Evolutionary conservation across 2,113 vertebrate genomes (phyloP), one percentile per base, ranked within the genome.

Genomic region (Sebastes schlegelii): DNA sequence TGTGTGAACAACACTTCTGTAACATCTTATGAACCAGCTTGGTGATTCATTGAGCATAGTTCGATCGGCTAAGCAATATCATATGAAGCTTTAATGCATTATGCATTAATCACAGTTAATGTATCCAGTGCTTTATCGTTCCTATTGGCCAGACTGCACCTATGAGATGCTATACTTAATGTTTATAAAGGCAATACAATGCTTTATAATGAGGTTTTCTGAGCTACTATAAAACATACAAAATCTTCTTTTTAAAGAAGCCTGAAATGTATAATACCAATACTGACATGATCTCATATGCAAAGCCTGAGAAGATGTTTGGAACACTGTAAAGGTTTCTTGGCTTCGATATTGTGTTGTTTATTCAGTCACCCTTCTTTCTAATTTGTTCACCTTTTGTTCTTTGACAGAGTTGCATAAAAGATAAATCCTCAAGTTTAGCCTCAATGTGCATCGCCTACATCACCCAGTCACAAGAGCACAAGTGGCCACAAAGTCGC

Each of bases 71-170:
- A 46, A 71, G 64, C 65, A 63, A 42, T 5, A 23, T 6, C 45
- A 62, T 9, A 69, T 17, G 54, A 74, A 19, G 51, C 26, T 63
- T 67, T 62, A 75, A 89, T 71, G 60, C 73, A 74, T 45, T 43
- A 79, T 16, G 17, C 67, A 77, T 84, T 77, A 26, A 77, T 90
- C 81, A 86, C 91, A 87, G 86, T 89, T 58, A 74, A 65, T 85
- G 67, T 58, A 79, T 83, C 80, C 84, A 88, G 84, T 89, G 84
- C 61, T 66, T 82, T 74, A 72, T 58, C 70, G 64, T 80, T 80
- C 67, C 51, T 83, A 79, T 75, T 66, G 71, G 72, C 68, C 66
- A 51, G 57, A 80, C 43, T 74, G 87, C 86, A 89, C 65, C 80
- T 62, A 70, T 74, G 52, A 85, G 85, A 78, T 90, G 81, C 80